These are phyloP conservation scores for Chouioia cunea DNA, from an alignment of 2,888 invertebrate genomes.

Conservation along the genomic window DNA sequence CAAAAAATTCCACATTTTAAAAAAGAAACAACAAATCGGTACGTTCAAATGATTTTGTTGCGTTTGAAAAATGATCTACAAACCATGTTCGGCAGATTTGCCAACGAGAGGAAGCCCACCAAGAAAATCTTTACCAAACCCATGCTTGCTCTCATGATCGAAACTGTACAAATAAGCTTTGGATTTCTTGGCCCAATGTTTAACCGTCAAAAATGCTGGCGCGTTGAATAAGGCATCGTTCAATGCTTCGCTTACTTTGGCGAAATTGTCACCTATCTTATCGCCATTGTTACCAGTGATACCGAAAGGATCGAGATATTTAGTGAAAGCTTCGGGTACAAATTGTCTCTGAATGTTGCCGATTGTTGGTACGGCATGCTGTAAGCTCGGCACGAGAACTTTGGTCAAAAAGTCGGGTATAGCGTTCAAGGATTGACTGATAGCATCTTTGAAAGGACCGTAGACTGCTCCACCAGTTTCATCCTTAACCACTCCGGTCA, in stretches of 20 bases:
- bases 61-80: conserved; percentile 16
- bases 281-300: background rate
- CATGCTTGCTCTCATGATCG: conserved; percentile 77
- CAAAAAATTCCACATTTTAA: background rate
- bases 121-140: conserved; percentile 76
- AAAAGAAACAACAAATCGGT: background rate
- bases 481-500: conserved; percentile 81
- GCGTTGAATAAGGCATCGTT: conserved; percentile 82
- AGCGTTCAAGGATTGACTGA: conserved; percentile 63
- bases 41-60: background rate
- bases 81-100: conserved; percentile 51
- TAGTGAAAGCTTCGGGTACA: conserved; percentile 54
- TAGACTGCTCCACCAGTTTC: conserved; percentile 77
- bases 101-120: conserved; percentile 76
- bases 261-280: conserved; percentile 67
- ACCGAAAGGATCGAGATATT: conserved; percentile 51
- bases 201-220: conserved; percentile 79
- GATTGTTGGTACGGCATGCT: conserved; percentile 62
- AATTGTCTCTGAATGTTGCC: conserved; percentile 51
- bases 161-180: conserved; percentile 82
- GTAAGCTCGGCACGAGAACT: conserved; percentile 66
- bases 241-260: conserved; percentile 74
- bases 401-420: conserved; percentile 68
- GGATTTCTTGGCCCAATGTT: conserved; percentile 77
- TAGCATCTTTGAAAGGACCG: conserved; percentile 69